Evolutionary conservation across 2,797 vertebrate genomes (phyloP), one percentile per base, ranked within the genome.

Genomic region (Morelia viridis): DNA sequence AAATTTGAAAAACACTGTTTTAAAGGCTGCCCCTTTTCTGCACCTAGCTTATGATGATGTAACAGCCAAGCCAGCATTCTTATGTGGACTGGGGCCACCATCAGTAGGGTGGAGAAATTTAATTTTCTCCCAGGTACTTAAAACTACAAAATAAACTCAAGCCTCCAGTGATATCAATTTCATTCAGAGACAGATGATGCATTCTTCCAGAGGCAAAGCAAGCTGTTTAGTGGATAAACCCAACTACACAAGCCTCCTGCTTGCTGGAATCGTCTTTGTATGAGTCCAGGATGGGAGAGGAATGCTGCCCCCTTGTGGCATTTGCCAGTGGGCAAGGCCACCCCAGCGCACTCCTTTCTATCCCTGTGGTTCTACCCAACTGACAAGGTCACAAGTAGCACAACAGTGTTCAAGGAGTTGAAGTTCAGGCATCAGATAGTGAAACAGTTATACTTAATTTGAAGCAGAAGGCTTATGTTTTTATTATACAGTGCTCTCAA

Each of bases 401-500:
- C 53, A 19, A 41, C 1, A 83, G 26, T 10, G 24, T 53, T 7
- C 22, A 24, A 26, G n/a, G 17, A 28, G 2, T 28, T 57, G 28
- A 15, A 28, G 2, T 4, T 6, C 26, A 2, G 56, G 58, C 0
- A 0, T 4, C 56, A 19, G n/a, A 24, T 88, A 26, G 0, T 88
- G 46, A 57, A 53, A 50, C 57, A 65, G 88, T 71, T 68, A 89
- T 50, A 76, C 46, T 0, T 5, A 86, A 65, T 56, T 92, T 86
- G 90, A 88, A 89, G 62, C 0, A 26, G 85, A 58, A 41, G 24
- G 17, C 6, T 50, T 92, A 13, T 76, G 41, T 11, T 91, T 88
- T 90, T 91, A 65, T 89, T 24, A 61, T 35, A 31, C 68, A 24
- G n/a, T 64, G 83, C 92, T 92, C 86, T 94, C 28, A 71, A 64